Base-by-base conservation (phyloP, 2,113 vertebrate genomes). In the Varanus komodoensis region DNA sequence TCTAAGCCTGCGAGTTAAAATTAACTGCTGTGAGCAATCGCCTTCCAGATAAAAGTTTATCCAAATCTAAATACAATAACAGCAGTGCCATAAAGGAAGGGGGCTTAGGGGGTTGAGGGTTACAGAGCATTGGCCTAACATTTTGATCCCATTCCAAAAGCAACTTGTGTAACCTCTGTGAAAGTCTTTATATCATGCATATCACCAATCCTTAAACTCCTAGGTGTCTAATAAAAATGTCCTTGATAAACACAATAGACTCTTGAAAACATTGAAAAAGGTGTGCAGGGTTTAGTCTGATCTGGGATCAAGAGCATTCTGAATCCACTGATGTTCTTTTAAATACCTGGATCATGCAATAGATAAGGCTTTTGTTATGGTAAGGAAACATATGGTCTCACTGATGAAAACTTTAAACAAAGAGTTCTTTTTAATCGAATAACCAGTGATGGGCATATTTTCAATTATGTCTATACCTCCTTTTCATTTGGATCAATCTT, bases 131-230 rank as follows among this genome's bases (percentile, higher is more conserved):
- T 96, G 96, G 96, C 89, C 85, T 90, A 38, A 85, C 90, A 95
- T 97, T 97, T 98, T 98, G 97, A 98, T 98, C 97, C 61, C 91
- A 82, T 95, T 98, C 98, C 98, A 98, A 98, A 94, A 98, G 97
- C 95, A 98, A 97, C 97, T 96, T 92, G 94, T 94, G 96, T 95
- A 97, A 97, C 96, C 96, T 95, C 93, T 96, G 96, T 94, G 93
- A 97, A 98, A 97, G 96, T 92, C 92, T 95, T 95, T 92, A 93
- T 97, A 95, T 93, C 95, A 92, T 92, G 92, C 94, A 94, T 96
- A 96, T 95, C 91, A 94, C 4, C 32, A 94, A 94, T 96, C 96
- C 92, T 92, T 95, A 92, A 94, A 96, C 96, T 97, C 96, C 95
- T 95, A 95, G 95, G 95, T 97, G 96, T 96, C 95, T 95, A 95